phyloP scores from a whole-genome alignment of 1,140 invertebrate genomes.

The Pomacea maculata region DNA sequence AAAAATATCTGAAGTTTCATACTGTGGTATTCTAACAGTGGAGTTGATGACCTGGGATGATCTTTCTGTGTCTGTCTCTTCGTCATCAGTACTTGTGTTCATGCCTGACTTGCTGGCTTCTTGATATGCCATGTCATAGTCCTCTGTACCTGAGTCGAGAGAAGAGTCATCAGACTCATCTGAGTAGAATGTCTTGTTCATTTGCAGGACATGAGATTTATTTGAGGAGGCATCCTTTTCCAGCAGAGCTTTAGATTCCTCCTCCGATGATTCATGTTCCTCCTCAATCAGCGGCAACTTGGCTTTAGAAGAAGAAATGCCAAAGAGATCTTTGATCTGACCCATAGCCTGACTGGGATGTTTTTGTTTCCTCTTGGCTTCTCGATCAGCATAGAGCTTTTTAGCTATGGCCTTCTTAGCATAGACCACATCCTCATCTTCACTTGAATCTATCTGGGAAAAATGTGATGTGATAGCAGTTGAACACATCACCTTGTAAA shows the following conservation, averaged over 20 bases:
- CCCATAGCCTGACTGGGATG: conserved; percentile 3
- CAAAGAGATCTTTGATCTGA: neutral
- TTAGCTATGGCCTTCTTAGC: conserved; percentile 26
- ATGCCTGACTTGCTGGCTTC: conserved; percentile 10
- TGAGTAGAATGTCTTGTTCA: neutral
- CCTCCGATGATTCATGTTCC: neutral
- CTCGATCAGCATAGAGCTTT: conserved; percentile 9
- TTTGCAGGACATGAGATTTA: neutral
- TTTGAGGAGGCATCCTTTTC: neutral
- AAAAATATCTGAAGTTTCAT: conserved; percentile 14
- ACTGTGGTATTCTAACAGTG: neutral
- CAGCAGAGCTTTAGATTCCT: neutral
- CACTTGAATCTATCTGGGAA: conserved; percentile 45
- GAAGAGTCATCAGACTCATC: neutral
- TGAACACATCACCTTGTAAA: no score
- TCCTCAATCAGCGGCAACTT: neutral
- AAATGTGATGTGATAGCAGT: no score
- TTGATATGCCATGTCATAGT: conserved; percentile 27
- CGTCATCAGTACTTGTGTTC: conserved; percentile 9
- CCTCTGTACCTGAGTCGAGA: neutral
- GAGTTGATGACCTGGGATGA: no score
- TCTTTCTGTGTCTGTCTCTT: neutral
- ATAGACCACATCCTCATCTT: conserved; percentile 39
- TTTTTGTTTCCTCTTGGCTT: conserved; percentile 18
- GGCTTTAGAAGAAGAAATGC: neutral